Conservation (phyloP, 2,113 vertebrate genomes). For the Cynoglossus semilaevis region DNA sequence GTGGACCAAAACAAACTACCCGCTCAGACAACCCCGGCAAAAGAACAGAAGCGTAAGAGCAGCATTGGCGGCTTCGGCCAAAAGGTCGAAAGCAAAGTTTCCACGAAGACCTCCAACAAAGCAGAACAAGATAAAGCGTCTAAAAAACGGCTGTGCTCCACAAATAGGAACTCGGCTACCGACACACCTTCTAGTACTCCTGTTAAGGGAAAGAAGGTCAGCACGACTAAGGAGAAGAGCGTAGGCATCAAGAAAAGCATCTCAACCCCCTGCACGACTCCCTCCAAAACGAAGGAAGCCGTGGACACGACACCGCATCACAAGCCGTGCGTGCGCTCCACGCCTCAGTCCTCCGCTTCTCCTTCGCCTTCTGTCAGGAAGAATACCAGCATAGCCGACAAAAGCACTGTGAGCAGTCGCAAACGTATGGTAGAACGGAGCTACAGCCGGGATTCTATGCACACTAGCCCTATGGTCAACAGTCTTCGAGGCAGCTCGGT, state of each 20-base stretch:
- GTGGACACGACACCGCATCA: conserved; percentile 72
- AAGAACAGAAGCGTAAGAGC: conserved; percentile 81
- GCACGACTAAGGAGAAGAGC: conserved; percentile 74
- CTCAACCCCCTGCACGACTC: conserved; percentile 74
- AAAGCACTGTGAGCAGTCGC: conserved; percentile 68
- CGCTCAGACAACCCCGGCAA: conserved; percentile 80
- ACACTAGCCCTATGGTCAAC: conserved; percentile 81
- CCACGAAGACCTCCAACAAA: conserved; percentile 74
- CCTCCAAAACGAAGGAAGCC: conserved; percentile 77
- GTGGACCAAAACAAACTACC: conserved; percentile 85
- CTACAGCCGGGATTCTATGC: conserved; percentile 84
- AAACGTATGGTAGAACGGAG: conserved; percentile 83
- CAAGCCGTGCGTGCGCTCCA: conserved; percentile 76
- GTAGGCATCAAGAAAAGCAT: conserved; percentile 76
- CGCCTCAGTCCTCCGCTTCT: conserved; percentile 72
- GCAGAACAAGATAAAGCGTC: conserved; percentile 80
- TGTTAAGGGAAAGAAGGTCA: conserved; percentile 74
- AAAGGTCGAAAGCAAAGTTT: conserved; percentile 73
- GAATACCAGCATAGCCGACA: conserved; percentile 62
- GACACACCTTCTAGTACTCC: conserved; percentile 76
- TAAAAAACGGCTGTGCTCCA: conserved; percentile 82
- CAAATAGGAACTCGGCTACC: conserved; percentile 72
- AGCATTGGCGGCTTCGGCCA: conserved; percentile 64
- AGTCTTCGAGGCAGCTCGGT: conserved; percentile 69
- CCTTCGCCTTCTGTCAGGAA: conserved; percentile 78